Conservation (phyloP, 2,113 vertebrate genomes). For the Xyrauchen texanus region DNA sequence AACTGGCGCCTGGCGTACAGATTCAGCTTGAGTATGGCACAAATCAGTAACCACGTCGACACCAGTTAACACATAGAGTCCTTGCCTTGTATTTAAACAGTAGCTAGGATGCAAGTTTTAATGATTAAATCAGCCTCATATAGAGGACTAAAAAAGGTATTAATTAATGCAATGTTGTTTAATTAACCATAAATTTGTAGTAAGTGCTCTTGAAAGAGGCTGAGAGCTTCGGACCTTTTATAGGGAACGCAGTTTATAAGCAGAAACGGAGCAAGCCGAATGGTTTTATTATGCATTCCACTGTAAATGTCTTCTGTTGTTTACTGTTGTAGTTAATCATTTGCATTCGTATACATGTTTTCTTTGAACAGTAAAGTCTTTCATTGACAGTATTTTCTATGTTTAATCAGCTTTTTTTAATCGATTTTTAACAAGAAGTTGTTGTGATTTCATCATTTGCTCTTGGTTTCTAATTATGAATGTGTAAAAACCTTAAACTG, state of each 20-base stretch:
- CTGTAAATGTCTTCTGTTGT: slow-evolving; percentile 13
- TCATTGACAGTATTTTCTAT: not conserved
- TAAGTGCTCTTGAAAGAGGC: not conserved
- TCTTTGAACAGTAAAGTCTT: not conserved
- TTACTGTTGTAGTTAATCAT: slow-evolving; percentile 7
- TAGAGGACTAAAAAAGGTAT: too few relatives aligned
- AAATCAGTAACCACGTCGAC: not conserved
- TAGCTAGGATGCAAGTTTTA: not conserved
- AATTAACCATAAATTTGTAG: too few relatives aligned
- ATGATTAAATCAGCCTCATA: not conserved
- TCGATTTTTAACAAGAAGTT: too few relatives aligned
- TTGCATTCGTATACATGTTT: not conserved
- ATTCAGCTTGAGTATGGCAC: not conserved
- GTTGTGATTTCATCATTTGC: too few relatives aligned
- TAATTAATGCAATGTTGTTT: too few relatives aligned
- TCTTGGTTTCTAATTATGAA: too few relatives aligned
- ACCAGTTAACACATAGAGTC: not conserved
- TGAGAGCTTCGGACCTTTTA: not conserved
- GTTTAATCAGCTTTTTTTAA: too few relatives aligned
- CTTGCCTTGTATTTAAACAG: not conserved
- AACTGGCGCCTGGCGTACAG: not conserved
- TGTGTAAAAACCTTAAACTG: too few relatives aligned
- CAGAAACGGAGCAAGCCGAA: not conserved
- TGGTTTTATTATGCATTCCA: not conserved
- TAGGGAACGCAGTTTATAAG: not conserved